Evolutionary conservation across 1,140 invertebrate species (phyloP).

Genomic region (Nasonia vitripennis): DNA sequence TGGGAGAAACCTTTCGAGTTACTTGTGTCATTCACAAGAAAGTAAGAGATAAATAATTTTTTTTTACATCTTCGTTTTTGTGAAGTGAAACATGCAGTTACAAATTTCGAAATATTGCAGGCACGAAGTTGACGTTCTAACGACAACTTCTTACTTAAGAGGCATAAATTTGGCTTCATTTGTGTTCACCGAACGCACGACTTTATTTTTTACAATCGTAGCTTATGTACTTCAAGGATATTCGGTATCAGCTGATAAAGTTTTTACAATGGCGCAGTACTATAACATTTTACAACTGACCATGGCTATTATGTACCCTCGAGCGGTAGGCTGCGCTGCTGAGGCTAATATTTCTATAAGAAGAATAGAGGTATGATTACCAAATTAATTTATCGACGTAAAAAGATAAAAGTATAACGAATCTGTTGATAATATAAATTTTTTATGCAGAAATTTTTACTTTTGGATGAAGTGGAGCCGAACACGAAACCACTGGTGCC

Average conservation of each 20-base stretch:
- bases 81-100: neutral
- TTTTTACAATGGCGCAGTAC: conserved; percentile 85
- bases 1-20: conserved; percentile 87
- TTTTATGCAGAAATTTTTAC: conserved; percentile 61
- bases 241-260: conserved; percentile 79
- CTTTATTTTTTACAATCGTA: conserved; percentile 83
- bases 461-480: conserved; percentile 74
- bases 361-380: conserved; percentile 76
- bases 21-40: conserved; percentile 74
- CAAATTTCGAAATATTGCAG: conserved; percentile 66
- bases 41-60: conserved; percentile 15
- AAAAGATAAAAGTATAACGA: neutral
- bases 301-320: conserved; percentile 84
- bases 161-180: conserved; percentile 81
- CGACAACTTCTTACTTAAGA: conserved; percentile 82
- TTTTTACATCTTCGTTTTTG: neutral
- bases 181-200: conserved; percentile 82
- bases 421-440: neutral
- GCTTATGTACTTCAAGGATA: conserved; percentile 80
- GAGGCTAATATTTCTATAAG: conserved; percentile 81
- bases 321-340: conserved; percentile 77
- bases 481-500: conserved; percentile 51
- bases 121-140: conserved; percentile 81
- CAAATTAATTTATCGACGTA: neutral
- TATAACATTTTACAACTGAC: conserved; percentile 84